Conservation (phyloP, 1,140 invertebrate species). For the Gryllus bimaculatus region DNA sequence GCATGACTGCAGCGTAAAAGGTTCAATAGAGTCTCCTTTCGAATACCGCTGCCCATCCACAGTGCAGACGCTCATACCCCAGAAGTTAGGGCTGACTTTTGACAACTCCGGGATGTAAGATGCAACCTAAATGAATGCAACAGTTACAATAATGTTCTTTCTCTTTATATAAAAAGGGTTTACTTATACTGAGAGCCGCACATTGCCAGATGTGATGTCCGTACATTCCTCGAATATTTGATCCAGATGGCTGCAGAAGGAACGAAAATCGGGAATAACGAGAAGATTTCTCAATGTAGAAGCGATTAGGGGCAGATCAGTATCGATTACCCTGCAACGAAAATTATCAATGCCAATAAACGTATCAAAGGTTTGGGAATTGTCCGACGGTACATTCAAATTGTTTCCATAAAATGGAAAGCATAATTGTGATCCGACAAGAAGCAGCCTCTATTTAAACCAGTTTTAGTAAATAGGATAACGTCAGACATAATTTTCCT, state of each 20-base stretch:
- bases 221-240: neutral
- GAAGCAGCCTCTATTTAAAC: too few species aligned
- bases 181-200: neutral
- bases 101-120: constrained; percentile 50
- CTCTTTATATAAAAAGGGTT: neutral
- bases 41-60: constrained; percentile 49
- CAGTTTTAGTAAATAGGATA: too few species aligned
- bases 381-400: too few species aligned
- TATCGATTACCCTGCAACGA: too few species aligned
- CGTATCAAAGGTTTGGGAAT: too few species aligned
- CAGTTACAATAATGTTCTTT: neutral
- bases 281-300: neutral
- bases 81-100: constrained; percentile 38
- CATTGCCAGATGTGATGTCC: neutral
- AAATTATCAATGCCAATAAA: too few species aligned
- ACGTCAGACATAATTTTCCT: too few species aligned
- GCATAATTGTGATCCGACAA: too few species aligned
- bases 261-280: neutral
- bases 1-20: constrained; percentile 54
- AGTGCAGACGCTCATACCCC: constrained; percentile 44
- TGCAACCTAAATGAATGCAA: constrained; percentile 34
- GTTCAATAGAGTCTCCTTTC: constrained; percentile 46
- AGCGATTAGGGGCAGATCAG: too few species aligned
- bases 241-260: neutral
- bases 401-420: too few species aligned